These are phyloP conservation scores for Argyra leucocephala DNA, from an alignment of 2,888 invertebrate species.

Conservation along the genomic window DNA sequence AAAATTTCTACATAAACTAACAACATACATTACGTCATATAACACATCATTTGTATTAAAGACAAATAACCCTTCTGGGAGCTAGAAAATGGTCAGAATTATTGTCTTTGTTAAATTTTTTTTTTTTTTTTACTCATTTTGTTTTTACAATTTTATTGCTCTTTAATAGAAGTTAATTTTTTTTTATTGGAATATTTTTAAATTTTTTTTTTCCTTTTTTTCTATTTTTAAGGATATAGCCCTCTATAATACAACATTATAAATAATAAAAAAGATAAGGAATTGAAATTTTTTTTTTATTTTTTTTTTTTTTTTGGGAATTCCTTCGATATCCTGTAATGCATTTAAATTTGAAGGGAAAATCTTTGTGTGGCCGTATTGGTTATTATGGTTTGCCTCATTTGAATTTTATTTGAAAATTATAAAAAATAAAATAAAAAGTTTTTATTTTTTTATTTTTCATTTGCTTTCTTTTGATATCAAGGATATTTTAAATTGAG, in stretches of 20 bases:
- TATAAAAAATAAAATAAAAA: background rate
- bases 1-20: too few species aligned
- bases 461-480: too few species aligned
- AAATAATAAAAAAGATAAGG: background rate
- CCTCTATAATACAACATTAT: background rate
- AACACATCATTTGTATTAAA: too few species aligned
- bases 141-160: background rate
- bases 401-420: constrained; percentile 9
- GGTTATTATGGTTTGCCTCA: constrained; percentile 9
- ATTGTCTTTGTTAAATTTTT: background rate
- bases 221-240: background rate
- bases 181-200: background rate
- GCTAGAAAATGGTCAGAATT: background rate
- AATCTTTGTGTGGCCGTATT: constrained; percentile 5
- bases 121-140: too few species aligned
- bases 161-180: background rate
- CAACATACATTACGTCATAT: too few species aligned
- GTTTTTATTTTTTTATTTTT: too few species aligned
- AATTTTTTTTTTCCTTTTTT: too few species aligned
- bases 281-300: background rate
- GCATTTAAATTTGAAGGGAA: background rate
- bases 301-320: background rate
- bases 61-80: background rate
- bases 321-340: background rate
- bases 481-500: too few species aligned